A percentile compares a stretch with the other conserved stretches of the same genome.
Conservation (phyloP, 53 echinoderm and acorn worm genomes). For the Arbacia lixula region DNA sequence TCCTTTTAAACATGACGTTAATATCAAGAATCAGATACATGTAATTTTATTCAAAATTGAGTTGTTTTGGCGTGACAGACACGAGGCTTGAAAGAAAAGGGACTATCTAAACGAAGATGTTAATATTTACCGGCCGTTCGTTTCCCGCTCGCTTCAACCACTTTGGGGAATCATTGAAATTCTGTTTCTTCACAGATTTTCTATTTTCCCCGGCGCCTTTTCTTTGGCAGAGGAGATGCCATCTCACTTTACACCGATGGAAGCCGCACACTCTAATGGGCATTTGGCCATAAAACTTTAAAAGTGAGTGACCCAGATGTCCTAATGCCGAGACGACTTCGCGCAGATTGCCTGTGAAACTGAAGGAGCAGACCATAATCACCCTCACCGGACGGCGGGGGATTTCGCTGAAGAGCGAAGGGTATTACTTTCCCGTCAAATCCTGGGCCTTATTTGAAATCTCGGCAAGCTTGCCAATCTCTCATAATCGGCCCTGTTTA, state of each 20-base stretch:
- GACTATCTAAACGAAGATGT: too few species aligned
- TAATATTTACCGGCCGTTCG: too few species aligned
- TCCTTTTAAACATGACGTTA: too few species aligned
- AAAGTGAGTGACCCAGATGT: constrained; percentile 26
- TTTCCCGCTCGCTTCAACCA: too few species aligned
- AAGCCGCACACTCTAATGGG: not conserved
- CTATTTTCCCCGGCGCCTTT: constrained; percentile 8
- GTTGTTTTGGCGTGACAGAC: too few species aligned
- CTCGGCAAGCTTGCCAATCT: constrained; percentile 1
- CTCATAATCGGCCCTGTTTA: constrained; percentile 21
- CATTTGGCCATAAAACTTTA: constrained; percentile 18
- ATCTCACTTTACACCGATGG: not conserved
- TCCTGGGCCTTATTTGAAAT: constrained; percentile 1
- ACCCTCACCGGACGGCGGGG: constrained; percentile 1
- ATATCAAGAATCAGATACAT: too few species aligned
- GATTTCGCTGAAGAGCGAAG: constrained; percentile 8
- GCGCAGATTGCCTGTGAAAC: not conserved
- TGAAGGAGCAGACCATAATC: not conserved
- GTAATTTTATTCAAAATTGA: too few species aligned
- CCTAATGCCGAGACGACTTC: constrained; percentile 1
- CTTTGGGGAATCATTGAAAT: too few species aligned
- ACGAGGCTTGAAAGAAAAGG: too few species aligned
- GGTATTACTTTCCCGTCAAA: constrained; percentile 27
- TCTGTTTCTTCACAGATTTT: not conserved
- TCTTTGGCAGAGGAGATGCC: not conserved